phyloP scores from a whole-genome alignment of 2,113 vertebrate genomes.

The Pipra filicauda region DNA sequence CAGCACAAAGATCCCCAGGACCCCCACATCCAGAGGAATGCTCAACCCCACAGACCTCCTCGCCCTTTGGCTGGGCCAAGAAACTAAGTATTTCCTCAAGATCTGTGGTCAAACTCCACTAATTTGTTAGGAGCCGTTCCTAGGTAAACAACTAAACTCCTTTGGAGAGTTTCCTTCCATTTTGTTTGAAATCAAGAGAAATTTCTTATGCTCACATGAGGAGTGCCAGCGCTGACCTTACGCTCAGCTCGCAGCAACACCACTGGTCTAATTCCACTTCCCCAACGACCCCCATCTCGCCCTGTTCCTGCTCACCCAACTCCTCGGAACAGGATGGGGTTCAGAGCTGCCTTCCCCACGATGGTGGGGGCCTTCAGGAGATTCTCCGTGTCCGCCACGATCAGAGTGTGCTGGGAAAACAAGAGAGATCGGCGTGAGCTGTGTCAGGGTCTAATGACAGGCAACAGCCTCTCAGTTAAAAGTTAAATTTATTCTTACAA shows the following conservation, averaged over 20 bases:
- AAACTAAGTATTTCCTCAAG: neutral
- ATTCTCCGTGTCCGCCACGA: conserved; percentile 90
- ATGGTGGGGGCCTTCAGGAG: conserved; percentile 96
- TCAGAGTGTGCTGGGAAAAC: conserved; percentile 83
- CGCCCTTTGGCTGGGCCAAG: neutral
- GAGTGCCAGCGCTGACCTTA: neutral
- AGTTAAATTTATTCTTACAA: neutral
- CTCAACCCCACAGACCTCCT: neutral
- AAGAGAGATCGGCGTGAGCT: fast-evolving
- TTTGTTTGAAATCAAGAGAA: neutral
- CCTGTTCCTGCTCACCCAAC: conserved; percentile 84
- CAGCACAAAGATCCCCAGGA: fast-evolving
- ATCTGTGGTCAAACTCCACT: fast-evolving
- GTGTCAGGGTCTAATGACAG: fast-evolving
- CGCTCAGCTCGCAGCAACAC: fast-evolving
- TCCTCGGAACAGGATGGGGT: conserved; percentile 92
- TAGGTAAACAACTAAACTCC: neutral
- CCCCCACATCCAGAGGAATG: fast-evolving
- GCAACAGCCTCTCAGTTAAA: neutral
- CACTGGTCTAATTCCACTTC: fast-evolving
- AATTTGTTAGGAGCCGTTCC: neutral
- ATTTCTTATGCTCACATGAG: fast-evolving
- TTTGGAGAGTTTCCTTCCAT: neutral
- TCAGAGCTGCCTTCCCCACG: conserved; percentile 84
- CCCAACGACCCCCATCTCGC: fast-evolving